Evolutionary conservation across 2,888 invertebrate genomes (phyloP).

Genomic region (Rhaphigaster nebulosa): DNA sequence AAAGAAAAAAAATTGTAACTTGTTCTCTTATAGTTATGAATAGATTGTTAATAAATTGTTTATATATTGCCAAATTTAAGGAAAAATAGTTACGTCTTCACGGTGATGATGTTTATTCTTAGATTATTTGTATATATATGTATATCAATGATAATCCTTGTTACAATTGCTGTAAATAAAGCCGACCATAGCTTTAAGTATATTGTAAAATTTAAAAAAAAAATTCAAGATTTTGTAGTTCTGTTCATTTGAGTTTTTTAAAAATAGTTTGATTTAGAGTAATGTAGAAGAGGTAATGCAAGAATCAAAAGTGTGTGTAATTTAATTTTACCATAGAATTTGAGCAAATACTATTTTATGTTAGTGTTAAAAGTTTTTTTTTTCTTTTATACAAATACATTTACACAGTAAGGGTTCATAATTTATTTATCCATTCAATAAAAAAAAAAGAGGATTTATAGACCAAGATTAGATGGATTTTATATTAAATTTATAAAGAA

Average conservation of each 20-base stretch:
- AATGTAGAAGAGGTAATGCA: conserved; percentile 12
- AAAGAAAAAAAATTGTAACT: not conserved
- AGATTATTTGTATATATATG: conserved; percentile 39
- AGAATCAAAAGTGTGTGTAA: conserved; percentile 22
- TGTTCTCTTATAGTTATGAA: conserved; percentile 35
- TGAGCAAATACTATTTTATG: not conserved
- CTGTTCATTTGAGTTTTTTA: not conserved
- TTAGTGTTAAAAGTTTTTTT: not conserved
- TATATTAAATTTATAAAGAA: conserved; percentile 22
- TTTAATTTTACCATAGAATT: conserved; percentile 23
- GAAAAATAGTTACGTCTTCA: not conserved
- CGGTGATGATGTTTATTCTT: not conserved
- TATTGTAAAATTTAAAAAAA: conserved; percentile 12
- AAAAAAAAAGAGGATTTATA: not conserved
- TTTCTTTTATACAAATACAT: conserved; percentile 10
- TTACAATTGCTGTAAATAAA: conserved; percentile 44
- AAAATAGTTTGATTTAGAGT: not conserved
- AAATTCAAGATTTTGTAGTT: not conserved
- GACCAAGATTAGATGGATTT: conserved; percentile 27
- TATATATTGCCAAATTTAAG: conserved; percentile 17
- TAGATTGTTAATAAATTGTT: conserved; percentile 43
- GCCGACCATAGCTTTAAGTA: not conserved
- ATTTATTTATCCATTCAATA: conserved; percentile 37
- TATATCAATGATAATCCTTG: conserved; percentile 41
- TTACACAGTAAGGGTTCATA: not conserved